Conservation (phyloP, 2,113 vertebrate genomes). For the Bubalus kerabau region DNA sequence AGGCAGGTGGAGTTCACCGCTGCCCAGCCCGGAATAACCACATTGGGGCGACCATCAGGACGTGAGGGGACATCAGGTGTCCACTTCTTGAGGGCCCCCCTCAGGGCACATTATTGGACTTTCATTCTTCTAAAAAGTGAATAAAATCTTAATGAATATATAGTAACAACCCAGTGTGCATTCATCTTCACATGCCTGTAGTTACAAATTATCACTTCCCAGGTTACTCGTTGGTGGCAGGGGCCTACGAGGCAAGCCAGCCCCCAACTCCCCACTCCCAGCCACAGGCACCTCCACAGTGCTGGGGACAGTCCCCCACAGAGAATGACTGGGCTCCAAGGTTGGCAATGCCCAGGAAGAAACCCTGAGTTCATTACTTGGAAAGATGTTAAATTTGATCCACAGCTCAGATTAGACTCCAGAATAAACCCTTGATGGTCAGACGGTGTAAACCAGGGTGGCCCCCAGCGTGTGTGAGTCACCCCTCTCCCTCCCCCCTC, state of each 20-base stretch:
- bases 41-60: background rate
- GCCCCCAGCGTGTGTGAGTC: background rate
- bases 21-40: background rate
- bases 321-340: rapidly evolving
- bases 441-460: background rate
- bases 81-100: background rate
- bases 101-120: background rate
- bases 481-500: background rate
- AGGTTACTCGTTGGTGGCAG: rapidly evolving
- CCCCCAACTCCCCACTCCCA: background rate
- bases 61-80: background rate
- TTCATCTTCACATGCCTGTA: background rate
- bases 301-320: background rate
- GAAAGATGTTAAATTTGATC: background rate
- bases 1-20: background rate
- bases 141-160: background rate
- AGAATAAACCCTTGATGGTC: background rate
- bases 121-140: background rate
- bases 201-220: background rate
- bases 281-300: background rate
- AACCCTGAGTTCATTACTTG: background rate
- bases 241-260: background rate
- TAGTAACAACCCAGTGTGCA: background rate
- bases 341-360: background rate
- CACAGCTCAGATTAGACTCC: background rate